Percentiles rank a stretch among this genome's conserved stretches.
Conservation (phyloP, 2,113 vertebrate genomes). For the Centropus bengalensis region DNA sequence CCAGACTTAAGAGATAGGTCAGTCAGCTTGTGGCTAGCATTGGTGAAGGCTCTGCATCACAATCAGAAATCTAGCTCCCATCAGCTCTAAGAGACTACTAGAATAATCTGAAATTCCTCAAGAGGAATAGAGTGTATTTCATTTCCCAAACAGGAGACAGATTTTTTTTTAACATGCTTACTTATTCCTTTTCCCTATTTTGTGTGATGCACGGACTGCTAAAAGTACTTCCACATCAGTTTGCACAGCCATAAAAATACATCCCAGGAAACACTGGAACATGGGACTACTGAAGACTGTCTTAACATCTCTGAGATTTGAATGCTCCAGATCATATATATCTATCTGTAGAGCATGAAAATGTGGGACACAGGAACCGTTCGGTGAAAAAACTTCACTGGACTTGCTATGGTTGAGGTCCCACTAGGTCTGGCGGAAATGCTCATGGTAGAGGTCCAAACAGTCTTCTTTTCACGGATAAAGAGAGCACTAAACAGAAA, state of each 20-base stretch:
- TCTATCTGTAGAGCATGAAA: background rate
- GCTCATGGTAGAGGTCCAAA: background rate
- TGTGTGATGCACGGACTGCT: background rate
- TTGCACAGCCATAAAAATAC: background rate
- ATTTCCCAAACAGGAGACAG: background rate
- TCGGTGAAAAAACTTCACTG: background rate
- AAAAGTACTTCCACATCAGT: background rate
- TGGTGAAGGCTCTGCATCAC: background rate
- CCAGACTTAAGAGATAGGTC: background rate
- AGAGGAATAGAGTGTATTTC: background rate
- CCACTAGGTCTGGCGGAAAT: background rate
- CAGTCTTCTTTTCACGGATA: background rate
- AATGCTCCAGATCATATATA: background rate
- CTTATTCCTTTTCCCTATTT: background rate
- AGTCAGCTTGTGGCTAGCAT: background rate
- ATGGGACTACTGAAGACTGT: rapidly evolving
- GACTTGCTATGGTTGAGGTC: background rate
- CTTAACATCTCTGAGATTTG: background rate
- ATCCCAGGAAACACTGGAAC: background rate
- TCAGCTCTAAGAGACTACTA: background rate
- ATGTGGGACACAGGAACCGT: background rate
- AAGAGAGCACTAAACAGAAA: background rate
- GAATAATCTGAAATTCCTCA: background rate
- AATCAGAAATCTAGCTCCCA: background rate
- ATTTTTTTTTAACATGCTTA: background rate